Evolutionary conservation across 1,140 invertebrate species (phyloP).

Genomic region (Limonius californicus): DNA sequence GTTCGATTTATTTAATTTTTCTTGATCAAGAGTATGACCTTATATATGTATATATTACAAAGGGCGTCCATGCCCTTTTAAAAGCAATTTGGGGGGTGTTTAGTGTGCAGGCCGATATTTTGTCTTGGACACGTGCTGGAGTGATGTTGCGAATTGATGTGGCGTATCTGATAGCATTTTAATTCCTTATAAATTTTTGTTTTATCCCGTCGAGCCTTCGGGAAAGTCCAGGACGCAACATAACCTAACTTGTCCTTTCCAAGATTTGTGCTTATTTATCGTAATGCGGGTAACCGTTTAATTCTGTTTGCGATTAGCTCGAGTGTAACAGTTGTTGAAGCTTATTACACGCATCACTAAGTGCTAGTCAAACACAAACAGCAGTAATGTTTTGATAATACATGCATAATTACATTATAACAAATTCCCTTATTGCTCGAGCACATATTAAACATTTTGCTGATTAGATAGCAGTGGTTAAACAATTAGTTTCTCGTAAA

Average conservation of each 20-base stretch:
- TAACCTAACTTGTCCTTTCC: too few relatives aligned
- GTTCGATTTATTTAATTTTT: too few relatives aligned
- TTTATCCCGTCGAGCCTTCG: too few relatives aligned
- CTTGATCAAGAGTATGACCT: too few relatives aligned
- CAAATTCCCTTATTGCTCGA: not conserved
- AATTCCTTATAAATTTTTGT: not conserved
- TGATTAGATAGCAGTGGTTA: not conserved
- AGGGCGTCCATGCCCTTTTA: not conserved
- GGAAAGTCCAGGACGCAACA: too few relatives aligned
- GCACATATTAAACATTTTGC: not conserved
- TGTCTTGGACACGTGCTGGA: constrained; percentile 18
- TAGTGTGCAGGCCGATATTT: not conserved
- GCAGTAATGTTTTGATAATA: constrained; percentile 17
- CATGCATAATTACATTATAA: constrained; percentile 8
- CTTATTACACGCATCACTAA: constrained; percentile 25
- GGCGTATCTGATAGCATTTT: constrained; percentile 13
- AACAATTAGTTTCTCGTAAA: not conserved
- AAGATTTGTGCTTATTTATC: too few relatives aligned
- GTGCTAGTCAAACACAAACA: constrained; percentile 22
- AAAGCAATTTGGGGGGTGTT: not conserved
- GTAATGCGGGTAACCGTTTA: not conserved
- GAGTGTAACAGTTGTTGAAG: constrained; percentile 20
- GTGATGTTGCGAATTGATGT: constrained; percentile 27
- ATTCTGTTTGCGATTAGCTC: constrained; percentile 6
- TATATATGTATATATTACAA: too few relatives aligned